A percentile compares a stretch with the other conserved stretches of the same genome.
Evolutionary conservation across 2,113 vertebrate species (phyloP).

Genomic region (Chaetodon auriga): DNA sequence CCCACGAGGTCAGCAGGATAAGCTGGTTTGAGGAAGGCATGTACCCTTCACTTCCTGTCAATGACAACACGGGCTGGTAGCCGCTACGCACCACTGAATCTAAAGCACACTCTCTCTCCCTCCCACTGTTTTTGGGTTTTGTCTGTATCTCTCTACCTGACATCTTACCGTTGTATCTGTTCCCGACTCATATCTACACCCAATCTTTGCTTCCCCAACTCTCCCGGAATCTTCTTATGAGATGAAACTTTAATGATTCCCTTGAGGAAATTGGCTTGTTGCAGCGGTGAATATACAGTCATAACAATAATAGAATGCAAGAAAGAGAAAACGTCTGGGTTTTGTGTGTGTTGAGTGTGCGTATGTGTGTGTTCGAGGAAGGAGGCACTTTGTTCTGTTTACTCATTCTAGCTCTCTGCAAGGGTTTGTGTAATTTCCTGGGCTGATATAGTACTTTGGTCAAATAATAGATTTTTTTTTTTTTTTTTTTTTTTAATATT

Average conservation of each 20-base stretch:
- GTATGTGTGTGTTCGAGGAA: neutral
- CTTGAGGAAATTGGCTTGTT: slow-evolving; percentile 34
- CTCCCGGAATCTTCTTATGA: slow-evolving; percentile 8
- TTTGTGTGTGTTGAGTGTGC: slow-evolving; percentile 1
- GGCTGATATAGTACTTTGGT: slow-evolving; percentile 16
- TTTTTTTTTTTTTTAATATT: neutral
- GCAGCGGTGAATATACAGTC: slow-evolving; percentile 35
- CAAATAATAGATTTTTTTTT: slow-evolving; percentile 10
- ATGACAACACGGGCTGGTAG: slow-evolving; percentile 67
- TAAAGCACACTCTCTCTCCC: slow-evolving; percentile 49
- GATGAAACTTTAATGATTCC: slow-evolving; percentile 63
- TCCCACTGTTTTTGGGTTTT: slow-evolving; percentile 12
- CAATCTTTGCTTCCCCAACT: neutral
- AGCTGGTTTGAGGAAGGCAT: slow-evolving; percentile 64
- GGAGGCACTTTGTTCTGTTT: slow-evolving; percentile 28
- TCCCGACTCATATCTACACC: neutral
- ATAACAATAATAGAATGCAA: slow-evolving; percentile 43
- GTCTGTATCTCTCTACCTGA: slow-evolving; percentile 32
- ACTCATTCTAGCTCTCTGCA: slow-evolving; percentile 11
- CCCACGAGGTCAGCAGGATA: slow-evolving; percentile 70
- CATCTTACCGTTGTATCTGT: slow-evolving; percentile 13
- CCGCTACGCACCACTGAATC: slow-evolving; percentile 64
- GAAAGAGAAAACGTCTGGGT: slow-evolving; percentile 14
- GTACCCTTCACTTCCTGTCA: slow-evolving; percentile 78
- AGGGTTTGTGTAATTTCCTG: slow-evolving; percentile 36